phyloP scores from a whole-genome alignment of 2,888 invertebrate genomes.

The Drosophila mercatorum region DNA sequence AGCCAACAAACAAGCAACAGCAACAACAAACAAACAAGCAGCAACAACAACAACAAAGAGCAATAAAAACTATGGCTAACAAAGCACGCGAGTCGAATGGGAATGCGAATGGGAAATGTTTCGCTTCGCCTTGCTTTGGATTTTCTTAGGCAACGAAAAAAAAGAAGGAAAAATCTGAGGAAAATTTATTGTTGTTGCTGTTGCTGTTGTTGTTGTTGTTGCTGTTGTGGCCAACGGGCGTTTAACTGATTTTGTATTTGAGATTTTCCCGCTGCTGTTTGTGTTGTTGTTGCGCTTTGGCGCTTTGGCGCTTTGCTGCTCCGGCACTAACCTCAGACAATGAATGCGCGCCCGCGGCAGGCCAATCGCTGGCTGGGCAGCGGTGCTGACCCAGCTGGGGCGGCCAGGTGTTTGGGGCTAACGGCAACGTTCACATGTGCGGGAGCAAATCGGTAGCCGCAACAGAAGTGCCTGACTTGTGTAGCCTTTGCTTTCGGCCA shows the following conservation, averaged over 20 bases:
- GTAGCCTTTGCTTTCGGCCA: constrained; percentile 43
- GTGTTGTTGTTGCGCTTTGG: constrained; percentile 18
- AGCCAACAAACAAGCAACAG: constrained; percentile 11
- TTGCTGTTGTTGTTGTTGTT: not conserved
- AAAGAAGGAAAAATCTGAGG: constrained; percentile 7
- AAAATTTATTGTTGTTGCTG: constrained; percentile 13
- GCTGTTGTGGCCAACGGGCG: constrained; percentile 49
- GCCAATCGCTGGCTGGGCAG: not conserved
- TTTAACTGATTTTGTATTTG: constrained; percentile 64
- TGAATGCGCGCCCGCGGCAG: constrained; percentile 51
- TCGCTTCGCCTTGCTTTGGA: constrained; percentile 16
- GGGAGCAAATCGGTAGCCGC: constrained; percentile 25
- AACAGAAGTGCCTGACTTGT: constrained; percentile 45
- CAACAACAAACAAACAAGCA: constrained; percentile 19
- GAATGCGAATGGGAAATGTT: constrained; percentile 36
- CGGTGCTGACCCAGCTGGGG: not conserved
- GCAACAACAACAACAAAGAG: constrained; percentile 32
- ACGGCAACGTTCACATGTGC: constrained; percentile 62
- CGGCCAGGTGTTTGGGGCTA: constrained; percentile 16
- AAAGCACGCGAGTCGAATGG: constrained; percentile 64
- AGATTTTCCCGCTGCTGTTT: constrained; percentile 1
- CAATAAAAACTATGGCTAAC: constrained; percentile 13
- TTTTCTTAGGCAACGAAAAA: constrained; percentile 10
- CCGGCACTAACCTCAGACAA: constrained; percentile 64
- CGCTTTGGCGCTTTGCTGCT: constrained; percentile 6